Conservation (phyloP, 2,888 invertebrate genomes). For the Melolontha melolontha region DNA sequence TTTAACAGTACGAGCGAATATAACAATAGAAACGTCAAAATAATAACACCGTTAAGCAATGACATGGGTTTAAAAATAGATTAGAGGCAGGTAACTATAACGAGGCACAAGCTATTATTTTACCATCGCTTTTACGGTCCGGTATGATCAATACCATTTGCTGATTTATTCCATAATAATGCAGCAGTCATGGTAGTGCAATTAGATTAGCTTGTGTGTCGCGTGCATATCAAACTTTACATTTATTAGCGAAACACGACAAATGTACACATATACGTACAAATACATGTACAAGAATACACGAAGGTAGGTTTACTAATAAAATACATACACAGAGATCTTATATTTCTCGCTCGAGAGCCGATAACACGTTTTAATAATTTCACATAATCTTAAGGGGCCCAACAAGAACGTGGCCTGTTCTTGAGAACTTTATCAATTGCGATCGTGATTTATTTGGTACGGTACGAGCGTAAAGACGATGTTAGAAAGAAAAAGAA, state of each 20-base stretch:
- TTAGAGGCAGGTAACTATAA: too few species aligned
- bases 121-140: not conserved
- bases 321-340: slow-evolving; percentile 13
- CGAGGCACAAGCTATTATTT: not conserved
- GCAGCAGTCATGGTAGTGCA: slow-evolving; percentile 38
- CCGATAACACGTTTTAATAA: slow-evolving; percentile 34
- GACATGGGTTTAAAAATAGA: too few species aligned
- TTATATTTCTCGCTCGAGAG: slow-evolving; percentile 25
- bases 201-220: slow-evolving; percentile 43
- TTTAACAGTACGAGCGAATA: too few species aligned
- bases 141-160: slow-evolving; percentile 25
- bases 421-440: slow-evolving; percentile 25
- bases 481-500: not conserved
- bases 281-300: not conserved
- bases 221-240: slow-evolving; percentile 44
- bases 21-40: too few species aligned
- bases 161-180: slow-evolving; percentile 34
- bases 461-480: slow-evolving; percentile 6
- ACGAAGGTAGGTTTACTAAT: slow-evolving; percentile 7
- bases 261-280: slow-evolving; percentile 10
- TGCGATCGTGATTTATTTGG: slow-evolving; percentile 25
- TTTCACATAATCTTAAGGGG: slow-evolving; percentile 28
- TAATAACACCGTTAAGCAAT: too few species aligned
- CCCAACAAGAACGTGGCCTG: slow-evolving; percentile 13
- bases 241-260: slow-evolving; percentile 42